A percentile compares a stretch with the other conserved stretches of the same genome.
Conservation (phyloP, 2,113 vertebrate genomes). For the Lycaon pictus region DNA sequence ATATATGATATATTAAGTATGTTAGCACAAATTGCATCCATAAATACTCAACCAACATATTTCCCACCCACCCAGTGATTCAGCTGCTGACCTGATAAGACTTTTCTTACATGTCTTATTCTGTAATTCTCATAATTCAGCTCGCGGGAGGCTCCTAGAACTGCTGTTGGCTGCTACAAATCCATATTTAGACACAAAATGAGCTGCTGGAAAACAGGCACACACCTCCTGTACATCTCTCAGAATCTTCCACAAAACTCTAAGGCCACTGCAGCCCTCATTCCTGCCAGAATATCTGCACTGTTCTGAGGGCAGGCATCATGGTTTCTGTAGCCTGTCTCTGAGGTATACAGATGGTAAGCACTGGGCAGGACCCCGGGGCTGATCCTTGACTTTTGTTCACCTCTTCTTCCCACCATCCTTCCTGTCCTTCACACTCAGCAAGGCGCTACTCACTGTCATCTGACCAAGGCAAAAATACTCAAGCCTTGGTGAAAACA, state of each 20-base stretch:
- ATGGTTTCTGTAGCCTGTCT: background rate
- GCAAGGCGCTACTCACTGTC: background rate
- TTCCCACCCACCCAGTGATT: background rate
- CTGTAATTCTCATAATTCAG: background rate
- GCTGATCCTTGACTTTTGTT: background rate
- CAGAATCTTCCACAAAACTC: background rate
- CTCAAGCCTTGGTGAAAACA: constrained; percentile 5
- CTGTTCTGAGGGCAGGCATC: background rate
- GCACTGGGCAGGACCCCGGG: background rate
- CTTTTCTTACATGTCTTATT: background rate
- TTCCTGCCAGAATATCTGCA: background rate
- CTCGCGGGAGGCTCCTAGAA: background rate
- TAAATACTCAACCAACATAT: background rate
- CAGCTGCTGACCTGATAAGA: background rate
- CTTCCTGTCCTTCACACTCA: background rate
- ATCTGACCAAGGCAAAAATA: background rate
- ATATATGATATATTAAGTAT: background rate
- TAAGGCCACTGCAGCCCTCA: background rate
- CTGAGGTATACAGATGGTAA: background rate
- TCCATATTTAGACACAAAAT: background rate
- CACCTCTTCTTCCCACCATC: background rate
- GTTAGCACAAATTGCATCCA: background rate
- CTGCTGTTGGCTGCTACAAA: background rate
- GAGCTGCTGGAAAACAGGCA: background rate
- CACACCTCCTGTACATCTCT: background rate